Percentiles rank a stretch among this genome's conserved stretches.
Evolutionary conservation across 1,140 invertebrate species (phyloP).

Genomic region (Zeugodacus cucurbitae): DNA sequence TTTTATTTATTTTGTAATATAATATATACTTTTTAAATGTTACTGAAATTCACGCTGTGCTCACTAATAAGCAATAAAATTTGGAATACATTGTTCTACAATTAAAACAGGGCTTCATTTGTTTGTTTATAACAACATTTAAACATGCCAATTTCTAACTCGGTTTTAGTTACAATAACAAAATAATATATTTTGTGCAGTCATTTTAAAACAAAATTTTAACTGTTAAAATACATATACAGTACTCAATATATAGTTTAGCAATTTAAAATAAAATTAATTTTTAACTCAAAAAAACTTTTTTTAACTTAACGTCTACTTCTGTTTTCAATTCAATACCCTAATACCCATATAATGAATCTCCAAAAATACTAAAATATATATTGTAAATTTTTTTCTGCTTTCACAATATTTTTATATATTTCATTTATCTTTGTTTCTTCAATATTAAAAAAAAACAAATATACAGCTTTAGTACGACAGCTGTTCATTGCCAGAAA

Average conservation of each 20-base stretch:
- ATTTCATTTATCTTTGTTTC: neutral
- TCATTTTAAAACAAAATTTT: neutral
- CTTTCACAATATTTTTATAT: neutral
- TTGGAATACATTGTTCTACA: neutral
- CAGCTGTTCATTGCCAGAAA: constrained; percentile 3
- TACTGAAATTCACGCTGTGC: neutral
- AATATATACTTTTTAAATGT: neutral
- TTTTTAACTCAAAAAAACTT: no score
- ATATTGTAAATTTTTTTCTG: neutral
- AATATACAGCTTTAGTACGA: constrained; percentile 1
- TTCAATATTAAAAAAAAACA: neutral
- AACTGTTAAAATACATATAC: no score
- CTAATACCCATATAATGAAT: neutral
- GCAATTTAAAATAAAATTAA: neutral
- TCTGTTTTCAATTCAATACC: neutral
- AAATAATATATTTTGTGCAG: neutral
- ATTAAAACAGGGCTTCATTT: no score
- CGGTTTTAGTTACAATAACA: neutral
- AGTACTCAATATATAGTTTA: neutral
- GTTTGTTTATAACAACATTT: no score
- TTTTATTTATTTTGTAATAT: neutral
- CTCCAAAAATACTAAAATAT: neutral
- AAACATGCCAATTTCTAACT: no score
- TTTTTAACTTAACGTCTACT: neutral
- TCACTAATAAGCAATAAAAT: neutral